Base-by-base conservation (phyloP, 1,140 invertebrate species). In the Drosophila simulans region DNA sequence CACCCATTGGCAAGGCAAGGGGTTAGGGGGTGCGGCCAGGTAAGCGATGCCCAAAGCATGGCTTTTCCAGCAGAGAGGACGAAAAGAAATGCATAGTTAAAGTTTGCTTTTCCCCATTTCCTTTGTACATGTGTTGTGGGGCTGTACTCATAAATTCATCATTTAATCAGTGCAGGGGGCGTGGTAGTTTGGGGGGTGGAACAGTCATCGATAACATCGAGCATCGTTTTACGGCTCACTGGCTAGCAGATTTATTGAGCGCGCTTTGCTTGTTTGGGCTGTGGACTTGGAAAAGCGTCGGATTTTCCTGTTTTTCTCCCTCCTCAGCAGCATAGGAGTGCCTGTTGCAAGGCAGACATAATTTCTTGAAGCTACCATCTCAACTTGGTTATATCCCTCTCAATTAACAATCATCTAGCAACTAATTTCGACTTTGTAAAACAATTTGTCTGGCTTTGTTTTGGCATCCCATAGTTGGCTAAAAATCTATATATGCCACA, bases 91-190 rank as follows among this genome's bases (percentile, higher is more conserved):
- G 51, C 80, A 77, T 86, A 86, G 74, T 88, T 83, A 70, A 83
- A 75, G 68, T 37, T 57, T 59, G 57, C 48, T 68, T 68, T 78
- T 31, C 39, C 34, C 3, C 27, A 43, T 45, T 52, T 51, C 62
- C 58, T 69, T 20, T 31, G 17, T 49, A 43, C 63, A 43, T 39
- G 27, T 55, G 22, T 72, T 63, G 49, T 27, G 17, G 27, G 40
- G 43, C 15, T 27, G 20, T 43, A 40, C 77, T 78, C 83, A 88
- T 89, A 89, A 89, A 89, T 89, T 84, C 84, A 88, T 84, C 76
- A 62, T 70, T 51, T 76, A 88, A 83, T 71, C 79, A 52, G 45
- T 27, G 37, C 13, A 22, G 35, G 46, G 51, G 7, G 17, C 1
- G 17, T 17, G 17, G 17, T 31, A 8, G 31, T 8, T 8, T 8